phyloP scores from a whole-genome alignment of 1,140 invertebrate genomes.

The Nilaparvata lugens region DNA sequence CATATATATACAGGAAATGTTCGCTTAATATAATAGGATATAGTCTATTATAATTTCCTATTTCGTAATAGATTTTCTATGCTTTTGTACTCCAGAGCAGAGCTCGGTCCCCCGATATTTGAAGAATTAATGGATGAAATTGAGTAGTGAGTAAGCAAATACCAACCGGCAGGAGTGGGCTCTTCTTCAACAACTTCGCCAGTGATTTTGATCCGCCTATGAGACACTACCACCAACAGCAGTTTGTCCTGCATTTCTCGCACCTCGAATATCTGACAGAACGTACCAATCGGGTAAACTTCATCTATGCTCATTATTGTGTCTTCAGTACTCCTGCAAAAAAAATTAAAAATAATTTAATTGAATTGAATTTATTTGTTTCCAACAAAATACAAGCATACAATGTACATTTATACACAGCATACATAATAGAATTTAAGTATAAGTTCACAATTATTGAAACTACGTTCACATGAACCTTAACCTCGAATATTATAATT shows the following conservation, averaged over 20 bases:
- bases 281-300: slow-evolving; percentile 86
- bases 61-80: too few relatives aligned
- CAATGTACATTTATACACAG: not conserved
- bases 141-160: slow-evolving; percentile 7
- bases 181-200: slow-evolving; percentile 55
- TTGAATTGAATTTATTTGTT: not conserved
- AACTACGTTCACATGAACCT: not conserved
- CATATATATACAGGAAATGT: slow-evolving; percentile 37
- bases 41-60: too few relatives aligned
- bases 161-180: slow-evolving; percentile 33
- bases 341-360: not conserved
- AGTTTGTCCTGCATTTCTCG: slow-evolving; percentile 90
- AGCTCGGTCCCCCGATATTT: too few relatives aligned
- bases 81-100: too few relatives aligned
- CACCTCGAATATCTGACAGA: slow-evolving; percentile 96
- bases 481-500: too few relatives aligned
- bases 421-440: too few relatives aligned
- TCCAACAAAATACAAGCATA: not conserved
- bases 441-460: too few relatives aligned
- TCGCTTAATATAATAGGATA: slow-evolving; percentile 55
- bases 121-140: slow-evolving; percentile 42
- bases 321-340: slow-evolving; percentile 68
- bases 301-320: slow-evolving; percentile 78
- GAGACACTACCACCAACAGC: slow-evolving; percentile 87
- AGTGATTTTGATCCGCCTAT: slow-evolving; percentile 75